A percentile compares a stretch with the other conserved stretches of the same genome.
These are phyloP conservation scores for Ashinkailepas kermadecensis DNA, from an alignment of 2,888 invertebrate genomes.

Conservation along the genomic window DNA sequence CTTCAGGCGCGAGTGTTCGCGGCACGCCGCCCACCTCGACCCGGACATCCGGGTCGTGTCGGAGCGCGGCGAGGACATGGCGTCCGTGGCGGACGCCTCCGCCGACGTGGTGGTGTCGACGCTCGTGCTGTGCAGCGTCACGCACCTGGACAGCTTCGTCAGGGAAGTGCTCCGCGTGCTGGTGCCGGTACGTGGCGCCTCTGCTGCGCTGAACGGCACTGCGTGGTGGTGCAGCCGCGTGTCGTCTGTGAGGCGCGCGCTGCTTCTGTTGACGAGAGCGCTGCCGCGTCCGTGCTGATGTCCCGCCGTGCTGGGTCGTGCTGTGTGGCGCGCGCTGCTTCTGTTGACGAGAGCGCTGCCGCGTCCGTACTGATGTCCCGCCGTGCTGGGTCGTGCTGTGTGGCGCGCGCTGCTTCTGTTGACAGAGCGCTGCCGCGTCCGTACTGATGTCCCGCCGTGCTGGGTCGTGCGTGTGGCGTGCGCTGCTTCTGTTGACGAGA, in stretches of 20 bases:
- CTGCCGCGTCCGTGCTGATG: neutral
- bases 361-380: too few relatives aligned
- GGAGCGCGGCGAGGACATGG: constrained; percentile 36
- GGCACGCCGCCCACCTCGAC: constrained; percentile 18
- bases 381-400: too few relatives aligned
- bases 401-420: too few relatives aligned
- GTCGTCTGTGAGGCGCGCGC: neutral
- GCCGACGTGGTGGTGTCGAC: constrained; percentile 38
- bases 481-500: neutral
- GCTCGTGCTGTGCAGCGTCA: constrained; percentile 37
- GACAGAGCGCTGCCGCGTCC: too few relatives aligned
- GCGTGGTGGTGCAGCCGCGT: neutral
- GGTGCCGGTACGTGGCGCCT: constrained; percentile 34
- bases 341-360: too few relatives aligned
- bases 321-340: too few relatives aligned
- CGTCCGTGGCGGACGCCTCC: constrained; percentile 35
- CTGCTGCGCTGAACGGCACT: neutral
- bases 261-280: neutral
- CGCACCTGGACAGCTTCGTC: constrained; percentile 34
- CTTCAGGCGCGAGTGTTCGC: neutral
- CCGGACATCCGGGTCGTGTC: constrained; percentile 34
- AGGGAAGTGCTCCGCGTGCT: constrained; percentile 37
- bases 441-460: too few relatives aligned
- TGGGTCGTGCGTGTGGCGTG: neutral
- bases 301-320: too few relatives aligned